These are phyloP conservation scores for Takifugu ocellatus DNA, from an alignment of 2,797 vertebrate species.

Conservation along the genomic window DNA sequence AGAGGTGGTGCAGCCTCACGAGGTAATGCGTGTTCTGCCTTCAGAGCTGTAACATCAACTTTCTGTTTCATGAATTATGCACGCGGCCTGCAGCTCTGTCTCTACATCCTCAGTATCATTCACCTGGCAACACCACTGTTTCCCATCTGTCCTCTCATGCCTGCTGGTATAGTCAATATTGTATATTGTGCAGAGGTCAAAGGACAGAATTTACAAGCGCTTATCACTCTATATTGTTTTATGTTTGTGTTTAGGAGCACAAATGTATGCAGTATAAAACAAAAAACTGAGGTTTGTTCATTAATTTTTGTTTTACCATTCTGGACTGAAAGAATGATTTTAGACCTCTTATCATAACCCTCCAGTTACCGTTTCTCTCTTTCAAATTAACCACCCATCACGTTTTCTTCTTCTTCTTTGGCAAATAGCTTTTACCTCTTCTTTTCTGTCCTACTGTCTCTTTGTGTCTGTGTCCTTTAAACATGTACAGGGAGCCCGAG, in stretches of 20 bases:
- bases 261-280: too few species aligned
- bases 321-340: too few species aligned
- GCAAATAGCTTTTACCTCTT: neutral
- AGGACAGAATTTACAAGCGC: too few species aligned
- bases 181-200: too few species aligned
- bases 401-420: too few species aligned
- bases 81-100: neutral
- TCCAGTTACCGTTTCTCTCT: too few species aligned
- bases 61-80: neutral
- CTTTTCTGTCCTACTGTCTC: too few species aligned
- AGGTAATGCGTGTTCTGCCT: neutral
- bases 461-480: constrained; percentile 6
- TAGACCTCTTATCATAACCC: too few species aligned
- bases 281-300: too few species aligned
- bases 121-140: neutral
- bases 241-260: neutral
- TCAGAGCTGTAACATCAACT: neutral
- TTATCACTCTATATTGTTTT: neutral
- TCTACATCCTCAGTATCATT: constrained; percentile 1
- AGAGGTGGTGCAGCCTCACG: neutral
- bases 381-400: too few species aligned
- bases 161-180: neutral
- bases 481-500: constrained; percentile 10
- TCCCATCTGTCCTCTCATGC: neutral
- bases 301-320: too few species aligned